Percentiles rank a stretch among this genome's conserved stretches.
These are phyloP conservation scores for Plecturocebus donacophilus DNA, from an alignment of 2,113 vertebrate genomes.

Conservation along the genomic window DNA sequence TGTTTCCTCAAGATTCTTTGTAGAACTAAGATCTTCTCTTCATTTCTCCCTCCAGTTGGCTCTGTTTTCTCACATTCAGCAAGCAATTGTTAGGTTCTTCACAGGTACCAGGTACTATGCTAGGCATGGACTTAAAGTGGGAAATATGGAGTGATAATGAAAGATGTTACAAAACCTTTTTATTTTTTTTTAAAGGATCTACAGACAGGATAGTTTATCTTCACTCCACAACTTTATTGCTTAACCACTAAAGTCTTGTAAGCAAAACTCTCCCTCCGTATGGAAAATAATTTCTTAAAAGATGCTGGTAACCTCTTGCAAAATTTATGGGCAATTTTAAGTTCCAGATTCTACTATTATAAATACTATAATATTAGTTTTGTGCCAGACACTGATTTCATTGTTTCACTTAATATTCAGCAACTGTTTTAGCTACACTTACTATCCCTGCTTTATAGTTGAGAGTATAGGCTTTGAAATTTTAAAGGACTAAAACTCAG, in stretches of 20 bases:
- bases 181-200: neutral
- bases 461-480: constrained; percentile 47
- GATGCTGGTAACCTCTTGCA: neutral
- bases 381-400: neutral
- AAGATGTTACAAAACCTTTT: neutral
- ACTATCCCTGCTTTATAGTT: neutral
- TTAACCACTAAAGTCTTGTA: constrained; percentile 10
- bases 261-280: neutral
- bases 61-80: neutral
- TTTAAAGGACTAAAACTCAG: neutral
- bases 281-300: constrained; percentile 28
- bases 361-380: neutral
- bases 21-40: constrained; percentile 37
- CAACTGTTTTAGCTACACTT: neutral
- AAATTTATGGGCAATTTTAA: constrained; percentile 52
- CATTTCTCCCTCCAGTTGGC: neutral
- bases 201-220: neutral
- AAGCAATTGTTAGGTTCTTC: constrained; percentile 22
- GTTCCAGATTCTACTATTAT: neutral
- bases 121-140: neutral
- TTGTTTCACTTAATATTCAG: constrained; percentile 35
- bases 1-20: constrained; percentile 12
- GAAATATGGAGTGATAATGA: neutral
- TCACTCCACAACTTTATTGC: neutral
- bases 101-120: neutral